Conservation (phyloP, 2,113 vertebrate species). For the Sebastes schlegelii region DNA sequence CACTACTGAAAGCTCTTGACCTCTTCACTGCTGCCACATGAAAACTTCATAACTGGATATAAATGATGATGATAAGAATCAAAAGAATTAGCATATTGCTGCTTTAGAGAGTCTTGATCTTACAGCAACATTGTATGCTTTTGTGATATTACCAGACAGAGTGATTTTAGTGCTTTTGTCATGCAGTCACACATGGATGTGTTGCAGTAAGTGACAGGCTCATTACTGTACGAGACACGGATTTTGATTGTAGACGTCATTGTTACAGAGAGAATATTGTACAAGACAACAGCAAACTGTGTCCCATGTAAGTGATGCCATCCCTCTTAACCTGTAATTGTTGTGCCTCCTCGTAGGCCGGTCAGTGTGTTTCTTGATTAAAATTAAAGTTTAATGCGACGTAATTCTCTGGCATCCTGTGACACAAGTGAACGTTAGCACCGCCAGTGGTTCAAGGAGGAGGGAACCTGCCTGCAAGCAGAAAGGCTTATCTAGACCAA, state of each 20-base stretch:
- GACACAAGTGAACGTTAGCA: not conserved
- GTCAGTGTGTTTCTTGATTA: slow-evolving; percentile 30
- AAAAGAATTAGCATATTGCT: not conserved
- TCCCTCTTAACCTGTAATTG: slow-evolving; percentile 31
- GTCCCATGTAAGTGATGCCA: not conserved
- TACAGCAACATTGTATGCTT: not conserved
- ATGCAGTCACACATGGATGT: slow-evolving; percentile 22
- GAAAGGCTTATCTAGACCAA: not conserved
- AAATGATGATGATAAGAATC: not conserved
- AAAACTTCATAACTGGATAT: slow-evolving; percentile 10
- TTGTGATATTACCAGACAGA: not conserved
- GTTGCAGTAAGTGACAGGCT: slow-evolving; percentile 16
- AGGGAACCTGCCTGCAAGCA: not conserved
- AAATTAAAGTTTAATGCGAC: slow-evolving; percentile 43
- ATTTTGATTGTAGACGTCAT: slow-evolving; percentile 17
- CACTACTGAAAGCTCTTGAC: slow-evolving; percentile 2
- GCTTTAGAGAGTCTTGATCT: not conserved
- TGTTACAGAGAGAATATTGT: not conserved
- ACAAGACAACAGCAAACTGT: slow-evolving; percentile 17
- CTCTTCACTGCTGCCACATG: not conserved
- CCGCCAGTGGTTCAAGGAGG: not conserved
- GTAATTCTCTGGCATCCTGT: slow-evolving; percentile 12
- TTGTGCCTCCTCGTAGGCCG: not conserved
- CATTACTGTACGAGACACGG: not conserved
- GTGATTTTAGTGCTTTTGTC: slow-evolving; percentile 15